A percentile compares a stretch with the other conserved stretches of the same genome.
Conservation (phyloP, 2,888 invertebrate species). For the Asteroscopus sphinx region DNA sequence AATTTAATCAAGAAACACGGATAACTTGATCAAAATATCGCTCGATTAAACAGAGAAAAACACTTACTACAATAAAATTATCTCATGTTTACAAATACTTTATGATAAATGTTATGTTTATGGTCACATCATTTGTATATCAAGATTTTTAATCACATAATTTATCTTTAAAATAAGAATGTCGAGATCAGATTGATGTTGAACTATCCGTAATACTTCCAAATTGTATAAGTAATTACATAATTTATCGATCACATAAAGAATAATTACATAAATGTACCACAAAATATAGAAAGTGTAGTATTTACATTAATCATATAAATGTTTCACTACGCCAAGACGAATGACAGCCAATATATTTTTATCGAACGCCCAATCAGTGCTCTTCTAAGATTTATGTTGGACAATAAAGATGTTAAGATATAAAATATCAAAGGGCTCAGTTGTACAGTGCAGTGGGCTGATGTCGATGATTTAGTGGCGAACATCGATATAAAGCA, state of each 20-base stretch:
- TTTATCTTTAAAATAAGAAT: slow-evolving; percentile 16
- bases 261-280: slow-evolving; percentile 34
- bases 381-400: slow-evolving; percentile 69
- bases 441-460: slow-evolving; percentile 38
- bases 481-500: slow-evolving; percentile 58
- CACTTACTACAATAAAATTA: too few relatives aligned
- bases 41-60: too few relatives aligned
- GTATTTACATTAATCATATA: slow-evolving; percentile 52
- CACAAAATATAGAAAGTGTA: slow-evolving; percentile 52
- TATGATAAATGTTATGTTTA: not conserved
- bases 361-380: slow-evolving; percentile 63
- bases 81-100: not conserved
- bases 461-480: slow-evolving; percentile 61
- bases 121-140: not conserved
- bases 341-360: slow-evolving; percentile 61
- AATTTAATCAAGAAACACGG: too few relatives aligned
- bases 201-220: too few relatives aligned
- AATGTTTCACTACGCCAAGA: slow-evolving; percentile 43
- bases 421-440: slow-evolving; percentile 71
- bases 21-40: too few relatives aligned
- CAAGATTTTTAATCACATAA: slow-evolving; percentile 6
- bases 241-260: slow-evolving; percentile 31
- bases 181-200: slow-evolving; percentile 3
- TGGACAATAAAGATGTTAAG: slow-evolving; percentile 69
- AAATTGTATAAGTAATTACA: slow-evolving; percentile 1